A percentile compares a stretch with the other conserved stretches of the same genome.
Evolutionary conservation across 2,888 invertebrate genomes (phyloP).

Genomic region (Neocrepidodera transversa): DNA sequence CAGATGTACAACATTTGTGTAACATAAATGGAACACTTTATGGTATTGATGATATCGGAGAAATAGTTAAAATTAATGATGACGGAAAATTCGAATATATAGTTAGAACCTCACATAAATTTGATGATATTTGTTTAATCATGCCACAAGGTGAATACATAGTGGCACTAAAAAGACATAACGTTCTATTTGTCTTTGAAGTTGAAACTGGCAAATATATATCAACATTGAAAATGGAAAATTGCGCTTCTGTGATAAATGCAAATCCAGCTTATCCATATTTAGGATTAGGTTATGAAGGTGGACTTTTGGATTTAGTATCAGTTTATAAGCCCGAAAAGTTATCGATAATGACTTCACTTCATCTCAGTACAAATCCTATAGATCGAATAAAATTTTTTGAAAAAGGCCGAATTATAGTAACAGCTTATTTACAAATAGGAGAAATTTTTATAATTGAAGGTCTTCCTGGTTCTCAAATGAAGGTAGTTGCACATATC

Average conservation of each 20-base stretch:
- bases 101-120: background rate
- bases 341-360: constrained; percentile 48
- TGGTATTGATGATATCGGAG: constrained; percentile 44
- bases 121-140: constrained; percentile 49
- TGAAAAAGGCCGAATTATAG: constrained; percentile 52
- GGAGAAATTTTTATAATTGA: constrained; percentile 58
- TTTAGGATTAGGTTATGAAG: constrained; percentile 50
- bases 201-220: constrained; percentile 51
- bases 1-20: background rate
- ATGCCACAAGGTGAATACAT: constrained; percentile 54
- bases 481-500: constrained; percentile 52
- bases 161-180: constrained; percentile 45
- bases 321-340: constrained; percentile 51
- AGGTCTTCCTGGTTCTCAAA: constrained; percentile 55
- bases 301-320: constrained; percentile 53
- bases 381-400: constrained; percentile 53
- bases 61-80: constrained; percentile 44
- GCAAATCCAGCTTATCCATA: constrained; percentile 57
- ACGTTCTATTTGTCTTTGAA: constrained; percentile 40
- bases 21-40: constrained; percentile 24
- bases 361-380: constrained; percentile 50
- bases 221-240: constrained; percentile 38
- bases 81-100: constrained; percentile 16
- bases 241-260: constrained; percentile 41
- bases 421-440: constrained; percentile 49